A percentile compares a stretch with the other conserved stretches of the same genome.
Evolutionary conservation across 2,888 invertebrate species (phyloP).

Genomic region (Dicycla oo): DNA sequence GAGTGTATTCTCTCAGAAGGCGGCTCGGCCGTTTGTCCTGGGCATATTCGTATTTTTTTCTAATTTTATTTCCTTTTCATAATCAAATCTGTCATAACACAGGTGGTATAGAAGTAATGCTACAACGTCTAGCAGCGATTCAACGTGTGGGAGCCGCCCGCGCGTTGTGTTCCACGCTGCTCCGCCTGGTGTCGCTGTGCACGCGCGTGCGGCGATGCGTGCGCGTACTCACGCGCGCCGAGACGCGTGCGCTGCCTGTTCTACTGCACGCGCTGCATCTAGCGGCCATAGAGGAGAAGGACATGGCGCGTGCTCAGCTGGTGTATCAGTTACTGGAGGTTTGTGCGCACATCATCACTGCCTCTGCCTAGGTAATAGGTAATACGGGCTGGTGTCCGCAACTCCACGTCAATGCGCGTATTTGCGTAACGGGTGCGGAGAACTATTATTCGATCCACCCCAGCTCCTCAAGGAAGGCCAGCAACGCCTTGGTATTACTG

Average conservation of each 20-base stretch:
- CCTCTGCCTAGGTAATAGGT: too few species aligned
- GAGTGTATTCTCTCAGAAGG: too few species aligned
- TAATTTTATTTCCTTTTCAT: background rate
- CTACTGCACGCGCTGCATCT: constrained; percentile 96
- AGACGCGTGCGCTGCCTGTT: constrained; percentile 95
- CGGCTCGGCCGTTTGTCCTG: too few species aligned
- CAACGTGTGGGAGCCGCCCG: constrained; percentile 96
- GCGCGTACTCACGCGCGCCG: constrained; percentile 96
- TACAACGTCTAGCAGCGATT: constrained; percentile 95
- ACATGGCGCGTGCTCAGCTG: constrained; percentile 93
- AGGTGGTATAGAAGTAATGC: constrained; percentile 93
- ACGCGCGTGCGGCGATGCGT: constrained; percentile 97
- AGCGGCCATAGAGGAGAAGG: constrained; percentile 90
- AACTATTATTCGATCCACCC: too few species aligned
- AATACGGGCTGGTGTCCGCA: too few species aligned
- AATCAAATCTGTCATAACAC: background rate
- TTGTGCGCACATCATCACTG: background rate
- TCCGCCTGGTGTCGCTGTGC: constrained; percentile 97
- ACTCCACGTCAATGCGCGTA: too few species aligned
- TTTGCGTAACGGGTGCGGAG: too few species aligned
- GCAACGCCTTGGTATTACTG: too few species aligned
- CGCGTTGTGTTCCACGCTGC: constrained; percentile 96
- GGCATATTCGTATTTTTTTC: too few species aligned
- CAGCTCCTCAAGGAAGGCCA: too few species aligned
- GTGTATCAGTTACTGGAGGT: constrained; percentile 97